phyloP scores from a whole-genome alignment of 2,797 vertebrate genomes.

The Cygnus olor region DNA sequence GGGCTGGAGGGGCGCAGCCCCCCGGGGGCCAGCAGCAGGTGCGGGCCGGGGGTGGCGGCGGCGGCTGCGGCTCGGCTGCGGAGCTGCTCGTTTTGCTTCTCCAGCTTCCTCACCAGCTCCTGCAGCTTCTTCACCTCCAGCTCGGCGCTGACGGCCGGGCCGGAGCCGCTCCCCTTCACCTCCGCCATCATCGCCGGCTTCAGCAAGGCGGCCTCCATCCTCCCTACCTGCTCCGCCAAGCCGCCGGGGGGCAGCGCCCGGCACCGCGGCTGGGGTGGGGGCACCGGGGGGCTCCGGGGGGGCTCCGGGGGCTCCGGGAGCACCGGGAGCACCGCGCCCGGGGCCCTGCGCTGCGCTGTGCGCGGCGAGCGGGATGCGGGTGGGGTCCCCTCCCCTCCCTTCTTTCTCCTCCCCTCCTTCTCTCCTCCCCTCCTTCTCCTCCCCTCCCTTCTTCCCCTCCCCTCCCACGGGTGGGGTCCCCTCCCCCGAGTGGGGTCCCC shows the following conservation, averaged over 20 bases:
- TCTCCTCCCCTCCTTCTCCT: no score
- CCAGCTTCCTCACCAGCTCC: conserved; percentile 93
- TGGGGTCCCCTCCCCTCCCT: not conserved
- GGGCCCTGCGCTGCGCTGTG: not conserved
- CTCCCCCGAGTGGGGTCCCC: not conserved
- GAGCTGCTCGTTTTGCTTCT: conserved; percentile 95
- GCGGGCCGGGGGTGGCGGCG: conserved; percentile 69
- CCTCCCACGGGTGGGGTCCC: no score
- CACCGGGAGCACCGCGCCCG: not conserved
- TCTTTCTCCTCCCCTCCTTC: no score
- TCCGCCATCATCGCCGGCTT: conserved; percentile 89
- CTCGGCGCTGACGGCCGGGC: conserved; percentile 85
- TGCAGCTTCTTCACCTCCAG: conserved; percentile 97
- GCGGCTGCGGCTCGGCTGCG: conserved; percentile 87
- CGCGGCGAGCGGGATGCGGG: not conserved
- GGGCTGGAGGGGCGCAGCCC: conserved; percentile 77
- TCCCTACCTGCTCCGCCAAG: conserved; percentile 56
- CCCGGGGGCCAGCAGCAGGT: conserved; percentile 62
- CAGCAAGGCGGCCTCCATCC: conserved; percentile 84
- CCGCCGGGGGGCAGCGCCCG: conserved; percentile 50
- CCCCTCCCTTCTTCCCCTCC: no score
- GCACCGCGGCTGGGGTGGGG: not conserved
- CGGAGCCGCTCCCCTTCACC: conserved; percentile 81
- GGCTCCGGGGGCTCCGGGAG: not conserved
- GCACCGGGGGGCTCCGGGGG: not conserved